A percentile compares a stretch with the other conserved stretches of the same genome.
phyloP scores from a whole-genome alignment of 1,140 invertebrate species.

The Drosophila varians region DNA sequence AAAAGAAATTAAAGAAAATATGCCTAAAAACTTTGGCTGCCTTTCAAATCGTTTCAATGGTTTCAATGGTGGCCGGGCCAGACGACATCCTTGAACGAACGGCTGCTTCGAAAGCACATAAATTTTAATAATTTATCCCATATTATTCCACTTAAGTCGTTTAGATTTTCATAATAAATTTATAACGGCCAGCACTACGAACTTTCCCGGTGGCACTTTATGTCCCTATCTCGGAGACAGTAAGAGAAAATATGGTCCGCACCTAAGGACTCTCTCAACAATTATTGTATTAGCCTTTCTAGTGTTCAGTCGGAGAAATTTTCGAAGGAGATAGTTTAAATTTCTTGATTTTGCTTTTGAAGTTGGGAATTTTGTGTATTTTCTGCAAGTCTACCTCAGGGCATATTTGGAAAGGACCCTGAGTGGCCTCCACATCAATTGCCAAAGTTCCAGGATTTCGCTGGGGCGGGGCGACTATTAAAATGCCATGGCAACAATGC shows the following conservation, averaged over 20 bases:
- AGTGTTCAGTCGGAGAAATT: not conserved
- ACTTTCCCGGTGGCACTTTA: conserved; percentile 30
- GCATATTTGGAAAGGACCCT: conserved; percentile 6
- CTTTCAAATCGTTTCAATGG: conserved; percentile 55
- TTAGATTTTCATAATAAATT: conserved; percentile 82
- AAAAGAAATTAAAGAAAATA: conserved; percentile 75
- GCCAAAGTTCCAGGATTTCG: conserved; percentile 47
- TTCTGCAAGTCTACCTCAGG: conserved; percentile 3
- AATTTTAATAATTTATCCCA: conserved; percentile 82
- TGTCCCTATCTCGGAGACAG: not conserved
- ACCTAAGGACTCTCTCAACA: not conserved
- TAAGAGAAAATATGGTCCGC: conserved; percentile 19
- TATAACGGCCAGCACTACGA: conserved; percentile 70
- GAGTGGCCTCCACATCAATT: conserved; percentile 51
- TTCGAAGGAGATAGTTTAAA: not conserved
- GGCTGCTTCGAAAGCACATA: conserved; percentile 72
- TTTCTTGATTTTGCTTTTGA: not conserved
- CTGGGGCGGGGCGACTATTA: conserved; percentile 34
- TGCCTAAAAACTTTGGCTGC: conserved; percentile 65
- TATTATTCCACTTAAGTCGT: conserved; percentile 82
- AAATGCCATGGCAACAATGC: conserved; percentile 27
- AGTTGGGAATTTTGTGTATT: not conserved
- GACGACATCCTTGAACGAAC: conserved; percentile 30
- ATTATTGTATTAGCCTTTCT: not conserved
- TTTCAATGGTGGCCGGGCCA: conserved; percentile 40